Base-by-base conservation (phyloP, 2,113 vertebrate species). In the Mastomys natalensis region DNA sequence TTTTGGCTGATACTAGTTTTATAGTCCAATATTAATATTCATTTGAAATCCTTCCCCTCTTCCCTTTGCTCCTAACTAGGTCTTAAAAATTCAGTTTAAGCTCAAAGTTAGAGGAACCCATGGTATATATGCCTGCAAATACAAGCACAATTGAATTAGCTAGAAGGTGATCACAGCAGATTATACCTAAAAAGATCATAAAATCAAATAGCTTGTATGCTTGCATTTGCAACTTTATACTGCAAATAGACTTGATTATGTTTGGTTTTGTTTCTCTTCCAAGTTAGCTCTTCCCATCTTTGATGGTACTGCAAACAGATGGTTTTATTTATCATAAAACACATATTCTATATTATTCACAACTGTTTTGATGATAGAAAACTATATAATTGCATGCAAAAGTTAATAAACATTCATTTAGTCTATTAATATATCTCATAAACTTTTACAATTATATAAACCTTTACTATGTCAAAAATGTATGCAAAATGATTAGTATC, bases 231-330 rank as follows among this genome's bases (percentile, higher is more conserved):
- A 64, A 60, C 55, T 85, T 85, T 45, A 31, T 64, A 64, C 37
- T 82, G 80, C 80, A 82, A 82, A 82, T 82, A 82, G 37, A 82
- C 24, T 64, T 85, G 58, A 85, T 64, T 85, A 85, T 45, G n/a
- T 15, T 85, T 31, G 24, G 40, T 85, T 62, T 62, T 84, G 58
- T 43, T 84, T 62, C 26, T 62, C 81, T 43, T 84, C 58, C n/a
- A 43, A 62, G 81, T 84, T 84, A 62, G n/a, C 7, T 85, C 58
- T 85, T 31, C 15, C 16, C 40, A 29, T 64, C 24, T 64, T 64
- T 11, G 15, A 64, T 62, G 24, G 7, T 43, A 58, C 58, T 62
- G n/a, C 40, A 85, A 85, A 45, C 40, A 85, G 26, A 85, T 85
- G 58, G n/a, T 40, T 62, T 62, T 84, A 84, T 62, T 85, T 64